These are phyloP conservation scores for Thermophis baileyi DNA, from an alignment of 2,113 vertebrate species.

Conservation along the genomic window DNA sequence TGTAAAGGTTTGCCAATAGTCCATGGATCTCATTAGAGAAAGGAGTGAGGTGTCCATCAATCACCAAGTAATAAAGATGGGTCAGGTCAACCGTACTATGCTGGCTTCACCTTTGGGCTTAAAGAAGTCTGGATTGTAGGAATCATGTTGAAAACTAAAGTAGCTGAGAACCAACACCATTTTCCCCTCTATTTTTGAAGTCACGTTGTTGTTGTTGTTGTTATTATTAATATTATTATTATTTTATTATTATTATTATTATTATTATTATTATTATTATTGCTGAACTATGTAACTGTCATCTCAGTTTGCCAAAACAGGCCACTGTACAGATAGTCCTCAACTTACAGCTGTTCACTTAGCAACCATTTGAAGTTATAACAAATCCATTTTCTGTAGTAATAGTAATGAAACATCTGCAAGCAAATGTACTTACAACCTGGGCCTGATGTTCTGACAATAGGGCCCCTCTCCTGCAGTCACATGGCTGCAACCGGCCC, in stretches of 20 bases:
- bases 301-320: background rate
- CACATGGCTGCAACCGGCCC: background rate
- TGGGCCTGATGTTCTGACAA: background rate
- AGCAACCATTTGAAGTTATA: background rate
- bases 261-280: no score
- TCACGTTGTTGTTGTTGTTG: background rate
- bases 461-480: background rate
- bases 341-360: background rate
- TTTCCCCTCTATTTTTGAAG: background rate
- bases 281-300: background rate
- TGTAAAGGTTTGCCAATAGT: slow-evolving; percentile 13
- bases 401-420: background rate
- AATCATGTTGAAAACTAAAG: background rate
- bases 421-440: background rate
- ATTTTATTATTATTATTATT: background rate
- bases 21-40: slow-evolving; percentile 10
- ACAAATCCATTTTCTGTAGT: background rate
- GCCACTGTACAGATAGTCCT: background rate
- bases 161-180: background rate
- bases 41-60: slow-evolving; percentile 5
- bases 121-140: background rate
- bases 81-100: background rate
- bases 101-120: background rate
- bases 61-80: slow-evolving; percentile 4
- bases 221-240: no score